Base-by-base conservation (phyloP, 2,888 invertebrate genomes). In the Eledone cirrhosa region DNA sequence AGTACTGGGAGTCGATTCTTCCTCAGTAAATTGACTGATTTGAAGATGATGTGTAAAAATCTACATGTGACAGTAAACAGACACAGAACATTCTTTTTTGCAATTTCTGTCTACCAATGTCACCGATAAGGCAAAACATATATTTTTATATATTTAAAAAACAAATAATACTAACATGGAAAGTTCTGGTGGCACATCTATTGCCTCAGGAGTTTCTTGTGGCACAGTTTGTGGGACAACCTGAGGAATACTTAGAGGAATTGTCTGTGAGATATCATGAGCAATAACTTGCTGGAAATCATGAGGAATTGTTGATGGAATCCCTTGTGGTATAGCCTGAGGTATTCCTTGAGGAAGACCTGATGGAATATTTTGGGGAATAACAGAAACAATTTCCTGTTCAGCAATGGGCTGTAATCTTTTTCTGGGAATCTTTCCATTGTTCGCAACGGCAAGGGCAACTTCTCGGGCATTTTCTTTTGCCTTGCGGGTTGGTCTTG, bases 101-200 rank as follows among this genome's bases (percentile, higher is more conserved):
- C n/a, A n/a, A n/a, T n/a, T n/a, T n/a, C n/a, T n/a, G n/a, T n/a
- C n/a, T n/a, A n/a, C n/a, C n/a, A n/a, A n/a, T n/a, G n/a, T n/a
- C n/a, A n/a, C n/a, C n/a, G n/a, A n/a, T n/a, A n/a, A n/a, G n/a
- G n/a, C n/a, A n/a, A n/a, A n/a, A n/a, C n/a, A n/a, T n/a, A n/a
- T n/a, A n/a, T n/a, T n/a, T n/a, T n/a, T n/a, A n/a, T n/a, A n/a
- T n/a, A n/a, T n/a, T 16, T 31, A 77, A 78, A 16, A 76, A 79
- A 2, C 24, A 77, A 78, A 16, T 72, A 79, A 2, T 24, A 82
- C 86, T 82, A 82, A 87, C 87, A 85, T 31, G 48, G 86, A 84
- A 16, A 85, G 75, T 78, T 88, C 88, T 67, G 87, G 86, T 7
- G 85, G 78, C 31, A 72, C 72, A 72, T 72, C 72, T 16, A 27